Conservation (phyloP, 2,888 invertebrate species). For the Blastobasis adustella region DNA sequence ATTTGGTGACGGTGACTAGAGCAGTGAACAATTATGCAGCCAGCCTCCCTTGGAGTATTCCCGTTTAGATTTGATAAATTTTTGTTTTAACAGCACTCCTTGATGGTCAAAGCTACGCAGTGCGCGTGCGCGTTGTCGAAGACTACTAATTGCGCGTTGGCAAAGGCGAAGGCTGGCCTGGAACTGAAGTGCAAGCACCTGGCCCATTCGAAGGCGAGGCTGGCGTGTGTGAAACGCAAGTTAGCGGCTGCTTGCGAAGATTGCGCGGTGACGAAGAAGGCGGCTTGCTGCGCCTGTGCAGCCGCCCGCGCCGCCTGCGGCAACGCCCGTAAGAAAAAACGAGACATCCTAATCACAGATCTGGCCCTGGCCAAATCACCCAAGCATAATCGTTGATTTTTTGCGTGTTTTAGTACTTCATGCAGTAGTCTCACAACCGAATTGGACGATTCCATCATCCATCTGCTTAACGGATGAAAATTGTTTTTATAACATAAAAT, state of each 20-base stretch:
- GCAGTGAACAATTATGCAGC: too few species aligned
- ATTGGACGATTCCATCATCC: too few species aligned
- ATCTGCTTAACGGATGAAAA: too few species aligned
- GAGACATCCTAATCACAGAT: conserved; percentile 10
- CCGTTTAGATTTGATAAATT: too few species aligned
- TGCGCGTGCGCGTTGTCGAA: conserved; percentile 76
- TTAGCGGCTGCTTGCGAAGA: conserved; percentile 77
- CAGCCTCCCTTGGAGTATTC: too few species aligned
- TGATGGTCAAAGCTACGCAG: conserved; percentile 59
- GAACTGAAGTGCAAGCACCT: conserved; percentile 80
- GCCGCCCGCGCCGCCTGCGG: conserved; percentile 81
- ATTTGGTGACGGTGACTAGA: too few species aligned
- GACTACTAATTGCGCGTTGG: conserved; percentile 73
- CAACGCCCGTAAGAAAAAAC: conserved; percentile 67
- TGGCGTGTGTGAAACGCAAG: conserved; percentile 78
- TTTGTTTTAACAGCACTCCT: conserved; percentile 40
- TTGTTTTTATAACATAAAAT: too few species aligned
- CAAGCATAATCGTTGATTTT: too few species aligned
- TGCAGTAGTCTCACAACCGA: too few species aligned
- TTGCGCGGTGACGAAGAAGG: conserved; percentile 78
- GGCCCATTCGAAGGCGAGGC: conserved; percentile 78
- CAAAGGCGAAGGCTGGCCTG: conserved; percentile 72
- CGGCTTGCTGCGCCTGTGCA: conserved; percentile 79
- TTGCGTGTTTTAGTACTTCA: too few species aligned
- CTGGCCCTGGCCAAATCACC: too few species aligned